Conservation (phyloP, 2,888 invertebrate genomes). For the Andrena chrysosceles region DNA sequence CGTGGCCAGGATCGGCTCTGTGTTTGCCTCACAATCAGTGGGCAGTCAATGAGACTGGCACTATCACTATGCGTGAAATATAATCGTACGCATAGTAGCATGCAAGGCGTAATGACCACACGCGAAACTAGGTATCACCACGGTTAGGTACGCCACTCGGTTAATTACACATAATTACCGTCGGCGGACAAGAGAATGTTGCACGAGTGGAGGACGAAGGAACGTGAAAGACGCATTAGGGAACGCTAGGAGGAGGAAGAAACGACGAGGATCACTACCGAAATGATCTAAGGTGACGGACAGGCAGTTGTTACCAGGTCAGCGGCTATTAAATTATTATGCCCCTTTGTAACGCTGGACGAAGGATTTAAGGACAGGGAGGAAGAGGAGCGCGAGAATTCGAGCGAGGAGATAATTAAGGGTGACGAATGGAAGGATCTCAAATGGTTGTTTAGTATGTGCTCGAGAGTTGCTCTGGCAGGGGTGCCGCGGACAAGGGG, state of each 20-base stretch:
- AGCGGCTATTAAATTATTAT: constrained; percentile 59
- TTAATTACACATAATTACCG: constrained; percentile 75
- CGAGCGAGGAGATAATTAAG: constrained; percentile 59
- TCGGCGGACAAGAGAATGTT: constrained; percentile 32
- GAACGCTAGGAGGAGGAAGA: constrained; percentile 23
- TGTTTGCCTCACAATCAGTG: constrained; percentile 59
- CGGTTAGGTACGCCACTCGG: constrained; percentile 64
- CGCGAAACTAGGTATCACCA: constrained; percentile 67
- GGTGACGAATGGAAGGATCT: constrained; percentile 56
- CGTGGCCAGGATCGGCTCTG: constrained; percentile 43
- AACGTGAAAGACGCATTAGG: neutral
- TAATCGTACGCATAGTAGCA: constrained; percentile 75
- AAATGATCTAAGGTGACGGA: constrained; percentile 54
- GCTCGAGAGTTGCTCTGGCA: constrained; percentile 9
- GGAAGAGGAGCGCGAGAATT: constrained; percentile 48
- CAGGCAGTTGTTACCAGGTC: constrained; percentile 53
- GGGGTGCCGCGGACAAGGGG: constrained; percentile 24
- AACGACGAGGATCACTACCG: constrained; percentile 47
- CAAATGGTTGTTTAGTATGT: constrained; percentile 61
- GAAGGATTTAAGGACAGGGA: constrained; percentile 19
- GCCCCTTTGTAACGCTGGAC: constrained; percentile 21
- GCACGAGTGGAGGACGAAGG: constrained; percentile 22
- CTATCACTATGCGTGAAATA: constrained; percentile 76
- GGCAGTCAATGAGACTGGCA: constrained; percentile 66
- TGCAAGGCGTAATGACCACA: constrained; percentile 70